These are phyloP conservation scores for Epizoanthus rinbou DNA, from an alignment of 92 coral and sea anemone species.

Conservation along the genomic window DNA sequence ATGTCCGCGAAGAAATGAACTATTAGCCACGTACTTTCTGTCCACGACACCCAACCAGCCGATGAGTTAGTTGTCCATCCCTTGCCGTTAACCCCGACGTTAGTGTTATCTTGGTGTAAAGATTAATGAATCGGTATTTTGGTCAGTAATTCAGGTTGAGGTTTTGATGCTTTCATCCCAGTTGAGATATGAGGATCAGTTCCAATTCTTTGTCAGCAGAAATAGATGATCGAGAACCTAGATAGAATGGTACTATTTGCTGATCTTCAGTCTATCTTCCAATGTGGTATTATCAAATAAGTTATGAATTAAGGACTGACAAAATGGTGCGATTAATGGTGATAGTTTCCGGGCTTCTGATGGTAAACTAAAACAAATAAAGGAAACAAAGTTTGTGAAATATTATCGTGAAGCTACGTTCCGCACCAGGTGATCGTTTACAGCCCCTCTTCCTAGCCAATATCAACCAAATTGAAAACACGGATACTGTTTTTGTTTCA, in stretches of 20 bases:
- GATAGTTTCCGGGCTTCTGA: slow-evolving; percentile 37
- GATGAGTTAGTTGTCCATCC: neutral
- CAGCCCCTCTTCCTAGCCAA: slow-evolving; percentile 31
- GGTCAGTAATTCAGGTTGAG: neutral
- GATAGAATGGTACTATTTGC: slow-evolving; percentile 11
- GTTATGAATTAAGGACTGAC: slow-evolving; percentile 8
- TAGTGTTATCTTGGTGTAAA: neutral
- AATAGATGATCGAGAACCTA: slow-evolving; percentile 18
- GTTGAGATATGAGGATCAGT: neutral
- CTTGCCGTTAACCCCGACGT: neutral
- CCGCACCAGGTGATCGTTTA: neutral
- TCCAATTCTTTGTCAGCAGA: slow-evolving; percentile 4
- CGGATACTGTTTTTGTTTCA: slow-evolving; percentile 37
- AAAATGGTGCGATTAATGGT: neutral
- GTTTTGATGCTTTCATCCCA: neutral
- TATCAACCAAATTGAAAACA: slow-evolving; percentile 38
- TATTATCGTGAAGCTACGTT: neutral
- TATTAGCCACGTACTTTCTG: neutral
- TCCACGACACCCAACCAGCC: slow-evolving; percentile 12
- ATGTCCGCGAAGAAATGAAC: neutral
- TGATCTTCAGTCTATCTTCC: neutral
- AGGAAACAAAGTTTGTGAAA: slow-evolving; percentile 7
- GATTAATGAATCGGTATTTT: slow-evolving; percentile 10
- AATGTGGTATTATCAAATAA: slow-evolving; percentile 7
- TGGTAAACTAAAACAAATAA: neutral